These are phyloP conservation scores for Drosophila biarmipes DNA, from an alignment of 1,140 invertebrate genomes.

Conservation along the genomic window DNA sequence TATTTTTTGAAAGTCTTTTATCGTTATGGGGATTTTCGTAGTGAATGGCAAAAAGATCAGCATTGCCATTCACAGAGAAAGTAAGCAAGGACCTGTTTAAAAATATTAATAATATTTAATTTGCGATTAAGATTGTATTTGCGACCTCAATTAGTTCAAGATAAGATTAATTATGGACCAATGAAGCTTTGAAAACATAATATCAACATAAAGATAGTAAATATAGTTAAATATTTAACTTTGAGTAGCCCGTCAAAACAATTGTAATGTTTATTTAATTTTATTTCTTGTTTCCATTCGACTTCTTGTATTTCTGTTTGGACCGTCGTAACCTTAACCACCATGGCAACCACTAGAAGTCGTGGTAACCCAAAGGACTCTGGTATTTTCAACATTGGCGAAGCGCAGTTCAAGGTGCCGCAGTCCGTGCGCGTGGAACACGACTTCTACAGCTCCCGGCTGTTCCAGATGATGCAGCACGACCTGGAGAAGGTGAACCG, in stretches of 20 bases:
- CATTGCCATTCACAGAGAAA: slow-evolving; percentile 8
- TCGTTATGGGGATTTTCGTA: neutral
- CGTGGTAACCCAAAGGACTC: neutral
- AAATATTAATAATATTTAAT: neutral
- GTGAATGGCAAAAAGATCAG: neutral
- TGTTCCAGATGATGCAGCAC: slow-evolving; percentile 10
- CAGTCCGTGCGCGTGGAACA: neutral
- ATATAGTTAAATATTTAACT: neutral
- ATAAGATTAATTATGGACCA: no score
- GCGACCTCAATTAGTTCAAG: no score
- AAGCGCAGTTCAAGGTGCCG: slow-evolving; percentile 2
- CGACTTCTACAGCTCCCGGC: neutral
- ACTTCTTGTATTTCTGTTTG: slow-evolving; percentile 6
- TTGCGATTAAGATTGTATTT: neutral
- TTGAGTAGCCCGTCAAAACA: neutral
- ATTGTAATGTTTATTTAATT: slow-evolving; percentile 3
- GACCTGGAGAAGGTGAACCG: slow-evolving; percentile 13
- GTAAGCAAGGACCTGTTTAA: slow-evolving; percentile 1
- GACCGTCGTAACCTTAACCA: neutral
- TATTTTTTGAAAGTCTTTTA: neutral
- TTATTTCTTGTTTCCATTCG: neutral
- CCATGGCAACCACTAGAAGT: slow-evolving; percentile 20
- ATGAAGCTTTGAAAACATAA: neutral
- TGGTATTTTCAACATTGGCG: slow-evolving; percentile 7
- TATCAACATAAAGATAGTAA: neutral